Conservation (phyloP, 2,888 invertebrate species). For the Selenia dentaria region DNA sequence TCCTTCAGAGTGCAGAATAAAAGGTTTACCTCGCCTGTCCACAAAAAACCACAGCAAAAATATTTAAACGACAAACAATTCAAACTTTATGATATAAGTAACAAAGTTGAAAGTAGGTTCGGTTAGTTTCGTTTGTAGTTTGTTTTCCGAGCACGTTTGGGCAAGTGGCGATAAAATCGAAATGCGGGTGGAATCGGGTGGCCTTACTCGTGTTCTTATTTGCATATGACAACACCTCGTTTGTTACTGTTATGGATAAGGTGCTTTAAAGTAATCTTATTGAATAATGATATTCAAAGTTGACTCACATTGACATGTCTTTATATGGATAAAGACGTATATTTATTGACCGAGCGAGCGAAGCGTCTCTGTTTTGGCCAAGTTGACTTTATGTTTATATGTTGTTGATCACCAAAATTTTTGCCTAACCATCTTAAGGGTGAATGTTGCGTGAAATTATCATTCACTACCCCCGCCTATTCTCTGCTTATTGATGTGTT, state of each 20-base stretch:
- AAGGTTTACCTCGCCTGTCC: neutral
- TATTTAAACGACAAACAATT: neutral
- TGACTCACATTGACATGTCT: too few relatives aligned
- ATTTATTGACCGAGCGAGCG: too few relatives aligned
- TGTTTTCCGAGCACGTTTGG: conserved; percentile 5
- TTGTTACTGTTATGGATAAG: neutral
- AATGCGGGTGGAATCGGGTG: conserved; percentile 5
- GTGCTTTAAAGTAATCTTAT: too few relatives aligned
- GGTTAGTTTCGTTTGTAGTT: neutral
- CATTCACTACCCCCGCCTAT: too few relatives aligned
- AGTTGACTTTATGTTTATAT: too few relatives aligned
- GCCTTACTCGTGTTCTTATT: conserved; percentile 2
- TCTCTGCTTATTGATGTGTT: too few relatives aligned
- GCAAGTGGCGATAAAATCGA: conserved; percentile 3
- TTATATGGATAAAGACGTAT: too few relatives aligned
- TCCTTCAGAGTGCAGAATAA: neutral
- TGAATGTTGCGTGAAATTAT: too few relatives aligned
- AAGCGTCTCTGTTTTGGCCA: too few relatives aligned
- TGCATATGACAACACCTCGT: conserved; percentile 2
- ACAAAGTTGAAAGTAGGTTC: neutral
- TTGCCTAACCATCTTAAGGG: too few relatives aligned
- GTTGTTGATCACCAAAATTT: too few relatives aligned
- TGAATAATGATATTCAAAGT: too few relatives aligned
- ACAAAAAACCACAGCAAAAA: neutral
- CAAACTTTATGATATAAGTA: neutral